These are phyloP conservation scores for Notolabrus celidotus DNA, from an alignment of 2,797 vertebrate genomes.

Conservation along the genomic window DNA sequence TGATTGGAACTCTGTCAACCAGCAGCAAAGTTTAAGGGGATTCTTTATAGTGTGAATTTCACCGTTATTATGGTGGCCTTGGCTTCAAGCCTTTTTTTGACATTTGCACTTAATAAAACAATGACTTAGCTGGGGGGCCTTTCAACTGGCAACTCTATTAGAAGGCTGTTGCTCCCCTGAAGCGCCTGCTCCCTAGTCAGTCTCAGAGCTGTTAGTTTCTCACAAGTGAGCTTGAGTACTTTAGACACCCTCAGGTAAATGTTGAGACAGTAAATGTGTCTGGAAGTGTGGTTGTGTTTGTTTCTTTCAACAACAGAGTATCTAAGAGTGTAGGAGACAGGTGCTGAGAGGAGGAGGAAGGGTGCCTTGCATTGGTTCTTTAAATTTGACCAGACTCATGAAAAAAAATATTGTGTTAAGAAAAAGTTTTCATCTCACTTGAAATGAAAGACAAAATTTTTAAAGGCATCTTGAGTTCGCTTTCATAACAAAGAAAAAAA, in stretches of 20 bases:
- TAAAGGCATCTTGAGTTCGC: background rate
- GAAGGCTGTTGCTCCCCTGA: constrained; percentile 17
- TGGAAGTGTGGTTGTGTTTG: constrained; percentile 16
- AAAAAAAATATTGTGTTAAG: no score
- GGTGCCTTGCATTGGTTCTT: background rate
- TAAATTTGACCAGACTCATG: background rate
- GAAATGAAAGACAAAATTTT: background rate
- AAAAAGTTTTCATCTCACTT: background rate
- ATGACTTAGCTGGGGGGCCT: constrained; percentile 48
- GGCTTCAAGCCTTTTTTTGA: constrained; percentile 44
- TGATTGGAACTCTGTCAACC: constrained; percentile 36
- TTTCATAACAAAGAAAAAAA: constrained; percentile 4
- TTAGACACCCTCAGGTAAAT: constrained; percentile 44
- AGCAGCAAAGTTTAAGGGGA: background rate
- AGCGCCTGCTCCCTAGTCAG: constrained; percentile 39
- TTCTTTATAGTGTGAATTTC: constrained; percentile 31
- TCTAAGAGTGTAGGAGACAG: background rate
- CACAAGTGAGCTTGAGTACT: constrained; percentile 37
- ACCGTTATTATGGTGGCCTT: constrained; percentile 15
- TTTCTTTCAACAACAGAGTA: constrained; percentile 7
- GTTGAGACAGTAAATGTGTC: constrained; percentile 38
- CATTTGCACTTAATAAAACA: constrained; percentile 62
- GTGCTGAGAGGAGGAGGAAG: background rate
- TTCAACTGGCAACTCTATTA: constrained; percentile 55
- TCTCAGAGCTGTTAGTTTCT: constrained; percentile 35